Conservation (phyloP, 2,113 vertebrate genomes). For the Vicugna pacos region DNA sequence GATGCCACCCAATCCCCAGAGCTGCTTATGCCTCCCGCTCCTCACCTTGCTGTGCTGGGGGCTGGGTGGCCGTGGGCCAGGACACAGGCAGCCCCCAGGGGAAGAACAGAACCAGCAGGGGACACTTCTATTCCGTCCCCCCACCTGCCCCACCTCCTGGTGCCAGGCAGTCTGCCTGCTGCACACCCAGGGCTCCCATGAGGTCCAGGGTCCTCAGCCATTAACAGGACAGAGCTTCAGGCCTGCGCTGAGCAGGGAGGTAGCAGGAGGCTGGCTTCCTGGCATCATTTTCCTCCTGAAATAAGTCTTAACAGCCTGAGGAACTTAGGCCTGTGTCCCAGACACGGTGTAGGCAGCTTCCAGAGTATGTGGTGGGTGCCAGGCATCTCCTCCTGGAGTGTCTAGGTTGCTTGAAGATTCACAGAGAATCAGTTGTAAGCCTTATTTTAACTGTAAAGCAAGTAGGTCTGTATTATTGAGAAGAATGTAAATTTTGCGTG, state of each 20-base stretch:
- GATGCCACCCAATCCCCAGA: too few relatives aligned
- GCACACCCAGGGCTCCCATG: rapidly evolving
- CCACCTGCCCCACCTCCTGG: too few relatives aligned
- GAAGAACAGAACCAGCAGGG: not conserved
- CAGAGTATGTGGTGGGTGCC: not conserved
- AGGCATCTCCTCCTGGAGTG: not conserved
- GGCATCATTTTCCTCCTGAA: not conserved
- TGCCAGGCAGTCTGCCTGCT: too few relatives aligned
- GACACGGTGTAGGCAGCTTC: not conserved
- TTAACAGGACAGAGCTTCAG: rapidly evolving
- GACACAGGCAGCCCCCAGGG: not conserved
- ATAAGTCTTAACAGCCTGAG: not conserved
- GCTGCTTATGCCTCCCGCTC: not conserved
- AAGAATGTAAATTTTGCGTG: not conserved
- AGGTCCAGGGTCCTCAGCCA: too few relatives aligned
- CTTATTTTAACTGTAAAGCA: not conserved
- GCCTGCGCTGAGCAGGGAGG: not conserved
- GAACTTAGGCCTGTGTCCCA: not conserved
- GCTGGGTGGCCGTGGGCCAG: rapidly evolving
- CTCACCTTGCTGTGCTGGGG: not conserved
- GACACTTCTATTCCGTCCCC: rapidly evolving
- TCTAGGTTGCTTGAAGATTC: not conserved
- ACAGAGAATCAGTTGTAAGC: not conserved
- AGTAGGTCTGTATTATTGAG: not conserved
- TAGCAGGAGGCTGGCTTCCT: not conserved